Evolutionary conservation across 2,797 vertebrate genomes (phyloP).

Genomic region (Odontamblyopus lacepedii): DNA sequence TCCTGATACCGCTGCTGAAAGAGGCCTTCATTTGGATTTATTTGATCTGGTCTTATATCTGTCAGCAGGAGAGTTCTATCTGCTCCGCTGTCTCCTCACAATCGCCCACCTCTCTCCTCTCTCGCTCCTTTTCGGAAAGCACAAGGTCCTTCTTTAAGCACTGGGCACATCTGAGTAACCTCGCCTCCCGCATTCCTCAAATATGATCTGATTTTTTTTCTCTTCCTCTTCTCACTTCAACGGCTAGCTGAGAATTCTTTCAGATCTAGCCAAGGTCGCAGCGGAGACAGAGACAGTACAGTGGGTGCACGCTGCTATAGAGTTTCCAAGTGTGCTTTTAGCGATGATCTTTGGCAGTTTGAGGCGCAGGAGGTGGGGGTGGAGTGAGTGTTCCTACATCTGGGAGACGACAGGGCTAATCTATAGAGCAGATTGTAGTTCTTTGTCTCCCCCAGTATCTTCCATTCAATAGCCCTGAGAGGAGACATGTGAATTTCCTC

Average conservation of each 20-base stretch:
- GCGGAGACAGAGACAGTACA: slow-evolving; percentile 5
- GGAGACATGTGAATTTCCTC: background rate
- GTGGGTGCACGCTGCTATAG: slow-evolving; percentile 23
- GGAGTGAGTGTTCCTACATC: background rate
- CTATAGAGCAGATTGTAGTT: slow-evolving; percentile 14
- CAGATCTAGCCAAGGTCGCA: slow-evolving; percentile 32
- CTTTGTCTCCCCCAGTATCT: slow-evolving; percentile 3
- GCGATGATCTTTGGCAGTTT: slow-evolving; percentile 1
- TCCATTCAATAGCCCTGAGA: background rate
- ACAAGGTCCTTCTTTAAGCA: background rate
- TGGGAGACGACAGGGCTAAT: slow-evolving; percentile 25
- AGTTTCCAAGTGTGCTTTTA: slow-evolving; percentile 12
- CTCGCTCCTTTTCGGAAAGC: background rate
- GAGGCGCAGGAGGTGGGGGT: background rate
- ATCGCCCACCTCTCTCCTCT: background rate
- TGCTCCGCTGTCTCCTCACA: background rate
- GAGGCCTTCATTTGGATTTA: background rate
- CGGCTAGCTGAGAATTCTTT: slow-evolving; percentile 20
- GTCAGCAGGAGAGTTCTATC: background rate
- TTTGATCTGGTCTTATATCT: background rate
- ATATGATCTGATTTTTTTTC: background rate
- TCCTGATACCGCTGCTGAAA: background rate
- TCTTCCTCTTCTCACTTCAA: slow-evolving; percentile 10
- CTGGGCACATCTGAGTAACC: background rate
- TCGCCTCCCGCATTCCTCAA: background rate